Evolutionary conservation across 2,888 invertebrate genomes (phyloP), one percentile per base, ranked within the genome.

Genomic region (Trichopria drosophilae): DNA sequence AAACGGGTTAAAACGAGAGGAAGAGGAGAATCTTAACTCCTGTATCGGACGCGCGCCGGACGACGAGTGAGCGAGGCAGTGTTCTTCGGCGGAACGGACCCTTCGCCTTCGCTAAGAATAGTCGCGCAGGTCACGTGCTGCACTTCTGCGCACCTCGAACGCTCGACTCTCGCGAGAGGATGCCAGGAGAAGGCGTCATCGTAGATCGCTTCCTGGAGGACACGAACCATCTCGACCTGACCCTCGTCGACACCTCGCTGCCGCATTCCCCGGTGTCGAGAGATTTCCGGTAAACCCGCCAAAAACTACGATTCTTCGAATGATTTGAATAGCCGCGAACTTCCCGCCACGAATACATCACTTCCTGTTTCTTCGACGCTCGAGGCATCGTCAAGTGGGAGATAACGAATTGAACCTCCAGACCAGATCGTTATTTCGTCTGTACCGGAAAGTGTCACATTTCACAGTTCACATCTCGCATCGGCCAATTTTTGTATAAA

Each of bases 41-140:
- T 73, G 68, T 71, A 75, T 77, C 73, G 77, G 74, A 75, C 80
- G 78, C 80, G 78, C 79, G 80, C 79, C 76, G 75, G 76, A 79
- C 80, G 79, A 79, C 79, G 77, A 76, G 73, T 76, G 72, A 73
- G 65, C 73, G 74, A 73, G 73, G 56, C 63, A 65, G 62, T 61
- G 66, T 63, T 63, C 63, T 53, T 64, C 65, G 61, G 63, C 10
- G 12, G 26, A 9, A 10, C 9, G 26, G 26, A 9, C 26, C 26
- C 26, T 10, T 9, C 63, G 68, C 69, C 73, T 69, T 65, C 57
- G 68, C 72, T 73, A 73, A 73, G 72, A 74, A 75, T 75, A 75
- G 71, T 67, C 64, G 71, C 68, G 67, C 67, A 64, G 65, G 62
- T 67, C 73, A 74, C 74, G 72, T 74, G 73, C 57, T 45, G 24